phyloP scores from a whole-genome alignment of 53 echinoderm and acorn worm genomes.

The Paelopatides confundens region DNA sequence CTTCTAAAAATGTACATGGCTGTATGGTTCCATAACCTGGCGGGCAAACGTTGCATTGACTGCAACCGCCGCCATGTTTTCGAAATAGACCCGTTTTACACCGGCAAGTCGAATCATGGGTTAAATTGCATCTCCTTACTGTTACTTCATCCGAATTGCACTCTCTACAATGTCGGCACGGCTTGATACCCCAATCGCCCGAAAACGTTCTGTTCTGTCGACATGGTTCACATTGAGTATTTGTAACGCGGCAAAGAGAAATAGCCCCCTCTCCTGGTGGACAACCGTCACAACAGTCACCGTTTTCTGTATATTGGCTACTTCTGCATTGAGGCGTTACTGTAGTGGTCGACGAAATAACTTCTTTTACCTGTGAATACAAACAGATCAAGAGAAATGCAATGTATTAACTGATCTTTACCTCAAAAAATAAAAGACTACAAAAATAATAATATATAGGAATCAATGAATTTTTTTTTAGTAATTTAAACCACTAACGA shows the following conservation, averaged over 20 bases:
- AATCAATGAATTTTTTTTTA: too few species aligned
- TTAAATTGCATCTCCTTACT: conserved; percentile 58
- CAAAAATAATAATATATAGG: too few species aligned
- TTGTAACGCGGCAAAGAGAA: conserved; percentile 66
- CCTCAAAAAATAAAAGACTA: too few species aligned
- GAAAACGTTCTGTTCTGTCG: conserved; percentile 70
- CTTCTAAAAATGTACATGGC: conserved; percentile 65
- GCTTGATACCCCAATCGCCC: conserved; percentile 55
- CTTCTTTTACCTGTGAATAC: background rate
- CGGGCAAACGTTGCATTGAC: conserved; percentile 91
- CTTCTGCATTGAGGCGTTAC: conserved; percentile 49
- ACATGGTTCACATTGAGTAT: conserved; percentile 73
- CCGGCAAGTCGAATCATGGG: conserved; percentile 74
- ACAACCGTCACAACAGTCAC: conserved; percentile 83
- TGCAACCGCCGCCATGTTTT: conserved; percentile 46
- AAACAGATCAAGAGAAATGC: background rate
- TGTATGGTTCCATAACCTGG: conserved; percentile 88
- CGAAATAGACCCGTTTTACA: conserved; percentile 31
- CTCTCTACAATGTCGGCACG: conserved; percentile 66
- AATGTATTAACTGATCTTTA: too few species aligned
- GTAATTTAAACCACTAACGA: too few species aligned
- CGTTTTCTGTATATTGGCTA: conserved; percentile 56
- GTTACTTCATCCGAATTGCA: conserved; percentile 72
- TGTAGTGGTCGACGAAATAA: background rate
- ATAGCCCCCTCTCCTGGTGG: conserved; percentile 78